Evolutionary conservation across 37 sponge, comb jelly and placozoan species (phyloP), one percentile per base, ranked within the genome.

Genomic region (Cladorhizidae sp.): DNA sequence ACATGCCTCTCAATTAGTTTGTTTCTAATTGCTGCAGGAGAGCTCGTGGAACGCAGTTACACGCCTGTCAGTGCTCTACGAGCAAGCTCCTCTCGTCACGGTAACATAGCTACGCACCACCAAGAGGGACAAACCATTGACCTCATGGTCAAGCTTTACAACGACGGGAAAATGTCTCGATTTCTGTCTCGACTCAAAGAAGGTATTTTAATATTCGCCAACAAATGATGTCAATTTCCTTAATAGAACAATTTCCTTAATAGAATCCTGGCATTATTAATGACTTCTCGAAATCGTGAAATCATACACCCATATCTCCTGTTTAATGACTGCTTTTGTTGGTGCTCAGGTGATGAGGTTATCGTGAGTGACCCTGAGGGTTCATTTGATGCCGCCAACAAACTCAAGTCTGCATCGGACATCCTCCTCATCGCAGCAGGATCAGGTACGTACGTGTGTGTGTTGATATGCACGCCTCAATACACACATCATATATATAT

Each of bases 131-230:
- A 51, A 38, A 62, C 73, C 15, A 0, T 95, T 41, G n/a, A 89
- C 32, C 74, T 95, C 45, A 85, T 92, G 86, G 65, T 95, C 58
- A 95, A 95, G 68, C 72, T 95, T 31, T 95, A 95, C 72, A 52
- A 84, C 0, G 71, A 92, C 29, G 96, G 96, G 14, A 74, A 67
- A 40, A 91, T 91, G 92, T 91, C 93, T 15, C 39, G 57, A 1
- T 64, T 72, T 54, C 77, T 93, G 21, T 79, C 84, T 20, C 2
- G 55, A 39, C 80, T 93, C 56, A 79, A 77, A 37, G 31, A 45
- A 38, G 93, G 93, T 85, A 74, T 50, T 57, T 41, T 14, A 6
- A 25, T 49, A 9, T 29, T n/a, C 8, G 28, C 38, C 17, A 40
- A 2, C 11, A 18, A 67, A 17, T 67, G 37, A 67, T 6, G 31